These are phyloP conservation scores for Zosterops borbonicus DNA, from an alignment of 2,113 vertebrate species.

Conservation along the genomic window DNA sequence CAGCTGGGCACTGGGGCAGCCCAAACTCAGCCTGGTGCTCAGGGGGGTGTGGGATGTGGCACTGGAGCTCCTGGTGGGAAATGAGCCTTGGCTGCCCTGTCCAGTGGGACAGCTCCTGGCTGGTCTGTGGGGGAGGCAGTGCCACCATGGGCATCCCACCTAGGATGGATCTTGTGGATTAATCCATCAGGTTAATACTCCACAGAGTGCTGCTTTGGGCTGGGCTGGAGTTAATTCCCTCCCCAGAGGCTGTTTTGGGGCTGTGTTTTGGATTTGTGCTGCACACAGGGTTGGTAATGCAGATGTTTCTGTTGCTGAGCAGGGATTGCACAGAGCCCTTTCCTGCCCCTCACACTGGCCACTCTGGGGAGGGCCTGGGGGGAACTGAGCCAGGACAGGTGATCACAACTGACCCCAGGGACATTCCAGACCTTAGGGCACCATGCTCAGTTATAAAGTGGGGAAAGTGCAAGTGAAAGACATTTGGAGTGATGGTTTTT, in stretches of 20 bases:
- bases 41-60: background rate
- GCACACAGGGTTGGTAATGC: background rate
- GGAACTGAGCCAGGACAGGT: background rate
- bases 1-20: background rate
- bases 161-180: background rate
- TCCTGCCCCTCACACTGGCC: fast-evolving
- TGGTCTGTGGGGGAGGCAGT: fast-evolving
- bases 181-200: background rate
- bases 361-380: background rate
- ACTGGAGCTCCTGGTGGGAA: fast-evolving
- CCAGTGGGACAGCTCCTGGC: background rate
- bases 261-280: background rate
- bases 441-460: background rate
- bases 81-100: background rate
- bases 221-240: fast-evolving
- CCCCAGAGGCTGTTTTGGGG: background rate
- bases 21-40: background rate
- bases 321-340: background rate
- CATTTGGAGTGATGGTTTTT: background rate
- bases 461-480: background rate
- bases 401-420: background rate
- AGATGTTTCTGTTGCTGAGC: background rate
- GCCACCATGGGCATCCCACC: background rate
- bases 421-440: background rate
- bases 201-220: background rate